Base-by-base conservation (phyloP, 2,797 vertebrate genomes). In the Odontamblyopus lacepedii region DNA sequence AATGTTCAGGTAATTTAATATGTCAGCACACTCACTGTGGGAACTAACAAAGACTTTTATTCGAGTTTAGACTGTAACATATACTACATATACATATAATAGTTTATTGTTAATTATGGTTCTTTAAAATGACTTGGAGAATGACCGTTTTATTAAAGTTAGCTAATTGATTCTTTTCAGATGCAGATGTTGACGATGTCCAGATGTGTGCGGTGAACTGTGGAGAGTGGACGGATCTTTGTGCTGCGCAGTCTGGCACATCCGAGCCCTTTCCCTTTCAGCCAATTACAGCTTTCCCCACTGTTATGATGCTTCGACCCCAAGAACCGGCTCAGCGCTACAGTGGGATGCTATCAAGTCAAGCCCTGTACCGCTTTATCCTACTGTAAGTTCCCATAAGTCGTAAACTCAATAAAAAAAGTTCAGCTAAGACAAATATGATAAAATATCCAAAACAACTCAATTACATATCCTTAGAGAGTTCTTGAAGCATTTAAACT, bases 221-320 rank as follows among this genome's bases (percentile, higher is more conserved):
- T 74, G 95, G 94, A 26, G 97, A 98, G 82, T 98, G 96, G 96
- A 92, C 95, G 0, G 90, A 94, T 38, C 71, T 96, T 13, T 99
- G 98, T 35, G 79, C 75, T 0, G 88, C 91, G 67, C 93, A 95
- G 89, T 88, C 94, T 0, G 75, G 93, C 72, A 1, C 19, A 32
- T 8, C 75, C 2, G 50, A 13, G 12, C 57, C 81, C 0, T 5
- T 83, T n/a, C 87, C 77, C 0, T 91, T 91, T 74, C 83, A 73
- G 70, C 89, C 95, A 5, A 78, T 97, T 87, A 95, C 94, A 1
- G 90, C 88, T 16, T 96, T 96, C 80, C 98, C 98, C 4, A 78
- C 72, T 0, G 30, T 98, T 19, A 89, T 92, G 87, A 65, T 96
- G 65, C 95, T 96, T 15, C 81, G 84, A 57, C 83, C 88, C 60